These are phyloP conservation scores for Apotomis turbidana DNA, from an alignment of 2,888 invertebrate species.

Conservation along the genomic window DNA sequence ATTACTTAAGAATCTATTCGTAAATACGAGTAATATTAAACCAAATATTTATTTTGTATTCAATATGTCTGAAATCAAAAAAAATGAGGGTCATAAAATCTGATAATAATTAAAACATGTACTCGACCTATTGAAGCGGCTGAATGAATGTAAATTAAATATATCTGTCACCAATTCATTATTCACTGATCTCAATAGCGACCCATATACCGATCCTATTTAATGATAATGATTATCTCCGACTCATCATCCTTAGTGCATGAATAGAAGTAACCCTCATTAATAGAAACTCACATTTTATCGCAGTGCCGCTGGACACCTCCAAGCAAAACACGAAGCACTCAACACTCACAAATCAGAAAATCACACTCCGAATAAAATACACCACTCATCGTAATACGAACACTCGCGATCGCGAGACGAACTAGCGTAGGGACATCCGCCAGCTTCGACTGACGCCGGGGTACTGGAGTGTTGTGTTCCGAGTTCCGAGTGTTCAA, in stretches of 20 bases:
- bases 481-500: constrained; percentile 43
- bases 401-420: constrained; percentile 60
- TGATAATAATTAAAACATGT: no score
- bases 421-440: constrained; percentile 58
- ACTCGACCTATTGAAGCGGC: no score
- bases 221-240: background rate
- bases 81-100: no score
- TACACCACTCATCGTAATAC: constrained; percentile 70
- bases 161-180: no score
- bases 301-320: constrained; percentile 44
- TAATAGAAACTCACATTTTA: constrained; percentile 59
- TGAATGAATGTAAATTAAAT: no score
- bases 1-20: no score
- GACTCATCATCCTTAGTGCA: background rate
- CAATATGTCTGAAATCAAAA: no score
- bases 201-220: no score
- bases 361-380: constrained; percentile 60
- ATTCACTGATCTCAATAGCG: background rate
- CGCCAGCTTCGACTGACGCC: constrained; percentile 64
- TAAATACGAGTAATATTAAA: no score
- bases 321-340: constrained; percentile 51
- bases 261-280: constrained; percentile 20
- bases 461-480: constrained; percentile 71
- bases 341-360: constrained; percentile 60
- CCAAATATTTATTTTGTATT: no score